Conservation (phyloP, 2,888 invertebrate genomes). For the Diarsia mendica region DNA sequence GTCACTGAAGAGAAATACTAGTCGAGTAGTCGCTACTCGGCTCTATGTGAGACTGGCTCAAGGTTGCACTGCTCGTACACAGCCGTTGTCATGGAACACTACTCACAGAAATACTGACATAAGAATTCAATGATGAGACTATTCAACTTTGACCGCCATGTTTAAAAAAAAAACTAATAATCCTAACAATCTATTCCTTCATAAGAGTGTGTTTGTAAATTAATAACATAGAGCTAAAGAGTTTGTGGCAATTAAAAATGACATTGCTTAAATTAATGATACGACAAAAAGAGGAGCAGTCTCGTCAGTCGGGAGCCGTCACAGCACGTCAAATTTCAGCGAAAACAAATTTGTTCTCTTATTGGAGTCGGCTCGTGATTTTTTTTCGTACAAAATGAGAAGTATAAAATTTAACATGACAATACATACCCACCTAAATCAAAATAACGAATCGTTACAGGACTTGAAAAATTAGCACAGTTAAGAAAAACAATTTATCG, state of each 20-base stretch:
- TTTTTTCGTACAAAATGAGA: constrained; percentile 29
- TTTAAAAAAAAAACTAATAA: constrained; percentile 7
- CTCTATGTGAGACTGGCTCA: constrained; percentile 78
- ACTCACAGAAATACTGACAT: constrained; percentile 74
- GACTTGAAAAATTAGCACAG: neutral
- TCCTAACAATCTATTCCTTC: neutral
- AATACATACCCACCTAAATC: neutral
- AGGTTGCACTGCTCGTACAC: constrained; percentile 75
- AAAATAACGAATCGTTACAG: neutral
- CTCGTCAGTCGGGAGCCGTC: constrained; percentile 72
- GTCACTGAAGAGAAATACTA: constrained; percentile 81
- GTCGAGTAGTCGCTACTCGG: constrained; percentile 73
- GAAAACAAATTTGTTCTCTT: constrained; percentile 74
- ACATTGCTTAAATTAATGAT: constrained; percentile 78
- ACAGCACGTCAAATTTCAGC: constrained; percentile 74
- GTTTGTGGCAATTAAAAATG: constrained; percentile 74
- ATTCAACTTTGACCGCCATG: constrained; percentile 8
- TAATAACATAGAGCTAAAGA: constrained; percentile 46
- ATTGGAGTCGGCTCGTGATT: constrained; percentile 50
- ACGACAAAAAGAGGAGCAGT: constrained; percentile 66
- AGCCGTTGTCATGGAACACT: constrained; percentile 70
- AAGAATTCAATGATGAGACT: constrained; percentile 53
- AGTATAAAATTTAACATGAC: constrained; percentile 26
- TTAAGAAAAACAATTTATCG: neutral
- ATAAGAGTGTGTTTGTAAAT: constrained; percentile 3